Conservation (phyloP, 2,113 vertebrate species). For the Paradisaea rubra region DNA sequence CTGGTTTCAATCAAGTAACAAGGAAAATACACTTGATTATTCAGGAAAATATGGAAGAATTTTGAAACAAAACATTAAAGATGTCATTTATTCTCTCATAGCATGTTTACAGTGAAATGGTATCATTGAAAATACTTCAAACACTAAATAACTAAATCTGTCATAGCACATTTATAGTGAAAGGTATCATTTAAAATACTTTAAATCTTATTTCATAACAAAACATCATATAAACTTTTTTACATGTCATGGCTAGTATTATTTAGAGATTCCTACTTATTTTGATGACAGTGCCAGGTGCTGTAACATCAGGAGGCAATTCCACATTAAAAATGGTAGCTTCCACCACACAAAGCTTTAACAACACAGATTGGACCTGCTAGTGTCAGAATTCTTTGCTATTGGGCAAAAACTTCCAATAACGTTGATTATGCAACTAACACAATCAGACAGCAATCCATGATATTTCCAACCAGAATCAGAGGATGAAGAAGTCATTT, state of each 20-base stretch:
- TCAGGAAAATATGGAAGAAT: not conserved
- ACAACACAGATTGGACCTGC: not conserved
- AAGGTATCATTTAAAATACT: not conserved
- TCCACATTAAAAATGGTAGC: accelerated
- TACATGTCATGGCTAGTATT: not conserved
- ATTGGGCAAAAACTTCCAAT: not conserved
- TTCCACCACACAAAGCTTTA: not conserved
- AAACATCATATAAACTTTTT: not conserved
- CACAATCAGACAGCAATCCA: not conserved
- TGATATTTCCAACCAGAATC: not conserved
- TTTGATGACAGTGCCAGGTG: not conserved
- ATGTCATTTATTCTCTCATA: not conserved
- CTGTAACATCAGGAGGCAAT: not conserved
- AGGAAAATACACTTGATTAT: not conserved
- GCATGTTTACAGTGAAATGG: not conserved
- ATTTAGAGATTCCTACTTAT: not conserved
- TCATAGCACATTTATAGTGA: not conserved
- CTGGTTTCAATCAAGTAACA: not conserved
- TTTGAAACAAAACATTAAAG: not conserved
- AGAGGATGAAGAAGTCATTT: not conserved
- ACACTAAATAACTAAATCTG: not conserved
- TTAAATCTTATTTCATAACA: not conserved
- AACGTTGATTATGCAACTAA: not conserved
- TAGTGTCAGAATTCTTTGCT: not conserved
- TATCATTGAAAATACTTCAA: not conserved